A percentile compares a stretch with the other conserved stretches of the same genome.
Conservation (phyloP, 2,797 vertebrate species). For the Tragelaphus eurycerus region DNA sequence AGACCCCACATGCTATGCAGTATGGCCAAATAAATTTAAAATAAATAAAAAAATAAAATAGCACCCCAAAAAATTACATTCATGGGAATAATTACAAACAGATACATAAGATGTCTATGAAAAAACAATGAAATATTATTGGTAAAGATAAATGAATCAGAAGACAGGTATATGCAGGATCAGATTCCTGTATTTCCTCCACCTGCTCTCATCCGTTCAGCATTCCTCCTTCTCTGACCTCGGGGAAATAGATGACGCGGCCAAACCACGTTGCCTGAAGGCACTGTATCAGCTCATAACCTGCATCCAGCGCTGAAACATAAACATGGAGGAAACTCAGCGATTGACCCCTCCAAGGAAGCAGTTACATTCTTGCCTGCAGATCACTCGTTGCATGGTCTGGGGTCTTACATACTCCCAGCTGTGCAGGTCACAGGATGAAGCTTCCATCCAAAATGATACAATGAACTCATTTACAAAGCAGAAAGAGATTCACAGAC, state of each 20-base stretch:
- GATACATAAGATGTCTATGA: background rate
- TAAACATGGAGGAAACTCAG: background rate
- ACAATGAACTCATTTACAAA: background rate
- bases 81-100: background rate
- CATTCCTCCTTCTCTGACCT: background rate
- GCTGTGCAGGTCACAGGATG: background rate
- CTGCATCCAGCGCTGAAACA: too few species aligned
- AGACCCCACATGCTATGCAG: background rate
- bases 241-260: background rate
- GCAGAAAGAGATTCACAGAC: background rate
- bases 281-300: background rate
- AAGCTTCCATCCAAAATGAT: background rate
- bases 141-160: background rate
- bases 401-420: background rate
- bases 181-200: too few species aligned
- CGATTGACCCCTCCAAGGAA: background rate
- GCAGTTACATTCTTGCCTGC: background rate
- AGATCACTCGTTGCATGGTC: background rate
- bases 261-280: rapidly evolving
- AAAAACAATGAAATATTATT: background rate
- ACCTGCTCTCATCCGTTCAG: rapidly evolving
- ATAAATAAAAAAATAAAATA: background rate
- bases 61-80: rapidly evolving
- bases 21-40: background rate
- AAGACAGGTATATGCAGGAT: background rate